Percentiles rank a stretch among this genome's conserved stretches.
Conservation (phyloP, 1,140 invertebrate species). For the Bombyx mandarina region DNA sequence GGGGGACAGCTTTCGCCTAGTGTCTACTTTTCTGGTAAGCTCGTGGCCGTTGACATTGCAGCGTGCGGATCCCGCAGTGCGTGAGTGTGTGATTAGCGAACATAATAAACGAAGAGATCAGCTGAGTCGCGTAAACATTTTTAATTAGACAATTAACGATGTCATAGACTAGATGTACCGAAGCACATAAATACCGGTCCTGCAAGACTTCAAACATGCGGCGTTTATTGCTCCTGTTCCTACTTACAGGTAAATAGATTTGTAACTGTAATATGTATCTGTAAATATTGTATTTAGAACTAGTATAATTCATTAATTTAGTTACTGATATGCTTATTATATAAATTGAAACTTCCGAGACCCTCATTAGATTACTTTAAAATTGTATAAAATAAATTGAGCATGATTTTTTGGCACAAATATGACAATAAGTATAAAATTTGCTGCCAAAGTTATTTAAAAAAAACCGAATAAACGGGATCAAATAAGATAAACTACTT, state of each 20-base stretch:
- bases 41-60: constrained; percentile 67
- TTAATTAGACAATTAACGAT: constrained; percentile 38
- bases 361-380: too few species aligned
- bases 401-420: too few species aligned
- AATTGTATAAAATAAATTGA: too few species aligned
- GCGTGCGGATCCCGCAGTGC: constrained; percentile 65
- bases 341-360: too few species aligned
- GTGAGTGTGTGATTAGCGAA: constrained; percentile 67
- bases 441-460: too few species aligned
- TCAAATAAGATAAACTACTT: too few species aligned
- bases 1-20: constrained; percentile 50
- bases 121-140: constrained; percentile 67
- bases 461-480: too few species aligned
- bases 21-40: constrained; percentile 58
- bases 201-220: constrained; percentile 44
- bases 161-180: constrained; percentile 30
- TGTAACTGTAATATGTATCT: too few species aligned
- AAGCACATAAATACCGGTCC: constrained; percentile 20
- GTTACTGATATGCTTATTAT: too few species aligned
- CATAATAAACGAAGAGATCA: constrained; percentile 46
- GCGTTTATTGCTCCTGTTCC: constrained; percentile 45
- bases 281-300: too few species aligned
- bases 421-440: too few species aligned
- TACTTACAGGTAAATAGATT: constrained; percentile 44
- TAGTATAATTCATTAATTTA: too few species aligned